Conservation (phyloP, 1,140 invertebrate genomes). For the Drosophila nasuta region DNA sequence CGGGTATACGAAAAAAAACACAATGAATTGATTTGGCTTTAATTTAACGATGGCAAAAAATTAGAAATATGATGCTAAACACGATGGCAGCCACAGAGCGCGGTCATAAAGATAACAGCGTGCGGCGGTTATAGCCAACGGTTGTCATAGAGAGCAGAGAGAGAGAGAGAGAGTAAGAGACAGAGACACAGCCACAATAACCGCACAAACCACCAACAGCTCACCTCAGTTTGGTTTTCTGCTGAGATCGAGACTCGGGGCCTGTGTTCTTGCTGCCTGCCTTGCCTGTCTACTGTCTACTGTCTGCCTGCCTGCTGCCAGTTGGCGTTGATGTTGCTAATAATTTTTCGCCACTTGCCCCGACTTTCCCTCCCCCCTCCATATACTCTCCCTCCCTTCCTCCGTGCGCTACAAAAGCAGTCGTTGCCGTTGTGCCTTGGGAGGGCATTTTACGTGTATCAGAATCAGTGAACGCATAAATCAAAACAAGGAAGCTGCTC, state of each 20-base stretch:
- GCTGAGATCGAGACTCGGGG: neutral
- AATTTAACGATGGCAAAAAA: slow-evolving; percentile 38
- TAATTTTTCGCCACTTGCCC: slow-evolving; percentile 36
- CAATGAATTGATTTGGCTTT: slow-evolving; percentile 23
- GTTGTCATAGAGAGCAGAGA: neutral
- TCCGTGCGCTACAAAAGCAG: neutral
- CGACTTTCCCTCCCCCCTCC: neutral
- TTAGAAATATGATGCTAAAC: slow-evolving; percentile 37
- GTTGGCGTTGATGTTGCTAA: slow-evolving; percentile 52
- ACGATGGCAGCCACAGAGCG: slow-evolving; percentile 28
- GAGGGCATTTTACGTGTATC: slow-evolving; percentile 46
- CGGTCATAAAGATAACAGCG: slow-evolving; percentile 49
- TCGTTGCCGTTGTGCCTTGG: neutral
- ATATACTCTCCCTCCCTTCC: neutral
- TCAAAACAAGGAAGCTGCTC: slow-evolving; percentile 51
- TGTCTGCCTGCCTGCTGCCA: too few relatives aligned
- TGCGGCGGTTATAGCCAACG: slow-evolving; percentile 17
- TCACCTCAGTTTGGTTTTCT: slow-evolving; percentile 41
- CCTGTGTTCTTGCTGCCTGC: too few relatives aligned
- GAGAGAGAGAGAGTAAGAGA: neutral
- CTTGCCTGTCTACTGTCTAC: too few relatives aligned
- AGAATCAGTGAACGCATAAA: slow-evolving; percentile 52
- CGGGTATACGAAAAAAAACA: too few relatives aligned
- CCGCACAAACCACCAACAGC: slow-evolving; percentile 56
- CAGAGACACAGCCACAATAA: slow-evolving; percentile 29